Percentiles rank a stretch among this genome's conserved stretches.
These are phyloP conservation scores for Machimus rusticus DNA, from an alignment of 2,888 invertebrate genomes.

Conservation along the genomic window DNA sequence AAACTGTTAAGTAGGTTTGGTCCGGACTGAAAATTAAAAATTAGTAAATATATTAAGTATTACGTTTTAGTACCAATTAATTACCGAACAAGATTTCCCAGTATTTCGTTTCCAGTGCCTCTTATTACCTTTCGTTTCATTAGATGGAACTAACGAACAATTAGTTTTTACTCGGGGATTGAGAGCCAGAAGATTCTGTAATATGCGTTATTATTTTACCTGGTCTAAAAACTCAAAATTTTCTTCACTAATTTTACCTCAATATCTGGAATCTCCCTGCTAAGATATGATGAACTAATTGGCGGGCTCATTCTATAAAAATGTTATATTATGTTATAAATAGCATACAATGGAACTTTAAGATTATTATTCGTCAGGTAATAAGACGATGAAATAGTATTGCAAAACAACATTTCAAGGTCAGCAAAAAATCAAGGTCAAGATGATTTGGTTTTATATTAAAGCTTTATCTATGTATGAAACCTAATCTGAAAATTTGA, in stretches of 20 bases:
- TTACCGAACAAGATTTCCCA: conserved; percentile 82
- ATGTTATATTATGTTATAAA: neutral
- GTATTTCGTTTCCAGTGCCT: conserved; percentile 95
- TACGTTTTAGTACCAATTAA: conserved; percentile 58
- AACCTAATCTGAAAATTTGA: neutral
- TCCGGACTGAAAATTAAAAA: conserved; percentile 66
- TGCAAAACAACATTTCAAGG: too few species aligned
- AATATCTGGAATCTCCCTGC: conserved; percentile 81
- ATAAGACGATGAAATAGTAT: too few species aligned
- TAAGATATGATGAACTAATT: conserved; percentile 62
- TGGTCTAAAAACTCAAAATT: neutral
- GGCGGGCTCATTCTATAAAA: conserved; percentile 61
- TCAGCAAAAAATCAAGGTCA: too few species aligned
- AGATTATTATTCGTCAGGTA: too few species aligned
- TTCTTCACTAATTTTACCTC: conserved; percentile 67
- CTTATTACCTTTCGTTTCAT: conserved; percentile 84
- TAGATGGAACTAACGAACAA: conserved; percentile 84
- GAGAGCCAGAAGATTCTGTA: conserved; percentile 82
- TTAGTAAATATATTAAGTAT: neutral
- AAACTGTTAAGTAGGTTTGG: conserved; percentile 84
- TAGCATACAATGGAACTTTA: too few species aligned
- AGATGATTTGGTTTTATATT: neutral
- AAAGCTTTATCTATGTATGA: neutral
- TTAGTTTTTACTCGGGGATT: conserved; percentile 84
- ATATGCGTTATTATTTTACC: conserved; percentile 50